Conservation (phyloP, 2,888 invertebrate genomes). For the Corythucha ciliata region DNA sequence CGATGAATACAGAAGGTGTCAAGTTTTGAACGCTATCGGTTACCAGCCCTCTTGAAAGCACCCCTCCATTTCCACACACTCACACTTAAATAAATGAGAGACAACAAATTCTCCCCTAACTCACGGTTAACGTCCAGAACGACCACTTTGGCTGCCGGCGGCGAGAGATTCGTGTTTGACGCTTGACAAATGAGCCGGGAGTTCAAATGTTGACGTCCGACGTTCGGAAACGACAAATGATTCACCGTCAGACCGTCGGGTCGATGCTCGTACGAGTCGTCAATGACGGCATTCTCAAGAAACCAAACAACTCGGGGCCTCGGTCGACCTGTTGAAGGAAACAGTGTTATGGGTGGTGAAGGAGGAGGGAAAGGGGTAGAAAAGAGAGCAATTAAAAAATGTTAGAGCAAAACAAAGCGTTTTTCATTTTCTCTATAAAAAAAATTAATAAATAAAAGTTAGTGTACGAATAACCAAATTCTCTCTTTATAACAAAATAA, state of each 20-base stretch:
- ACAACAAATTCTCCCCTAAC: too few species aligned
- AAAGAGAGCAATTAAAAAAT: neutral
- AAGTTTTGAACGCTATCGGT: too few species aligned
- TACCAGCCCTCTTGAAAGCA: too few species aligned
- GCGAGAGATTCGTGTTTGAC: conserved; percentile 72
- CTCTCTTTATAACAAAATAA: too few species aligned
- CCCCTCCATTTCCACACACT: too few species aligned
- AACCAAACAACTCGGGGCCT: conserved; percentile 40
- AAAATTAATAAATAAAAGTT: too few species aligned
- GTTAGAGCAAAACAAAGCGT: conserved; percentile 1
- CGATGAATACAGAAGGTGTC: too few species aligned
- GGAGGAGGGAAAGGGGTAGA: neutral
- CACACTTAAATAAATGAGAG: too few species aligned
- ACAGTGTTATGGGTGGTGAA: conserved; percentile 1
- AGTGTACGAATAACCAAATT: too few species aligned
- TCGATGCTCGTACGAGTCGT: conserved; percentile 40
- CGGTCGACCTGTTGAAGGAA: conserved; percentile 32
- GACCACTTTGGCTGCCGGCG: conserved; percentile 65
- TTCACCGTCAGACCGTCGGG: conserved; percentile 40
- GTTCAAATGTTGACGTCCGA: conserved; percentile 74
- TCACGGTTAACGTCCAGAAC: conserved; percentile 78
- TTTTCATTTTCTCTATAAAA: too few species aligned
- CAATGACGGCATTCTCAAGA: conserved; percentile 41
- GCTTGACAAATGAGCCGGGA: conserved; percentile 78
- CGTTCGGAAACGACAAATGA: conserved; percentile 48